These are phyloP conservation scores for Mizuhopecten yessoensis DNA, from an alignment of 1,140 invertebrate species.

Conservation along the genomic window DNA sequence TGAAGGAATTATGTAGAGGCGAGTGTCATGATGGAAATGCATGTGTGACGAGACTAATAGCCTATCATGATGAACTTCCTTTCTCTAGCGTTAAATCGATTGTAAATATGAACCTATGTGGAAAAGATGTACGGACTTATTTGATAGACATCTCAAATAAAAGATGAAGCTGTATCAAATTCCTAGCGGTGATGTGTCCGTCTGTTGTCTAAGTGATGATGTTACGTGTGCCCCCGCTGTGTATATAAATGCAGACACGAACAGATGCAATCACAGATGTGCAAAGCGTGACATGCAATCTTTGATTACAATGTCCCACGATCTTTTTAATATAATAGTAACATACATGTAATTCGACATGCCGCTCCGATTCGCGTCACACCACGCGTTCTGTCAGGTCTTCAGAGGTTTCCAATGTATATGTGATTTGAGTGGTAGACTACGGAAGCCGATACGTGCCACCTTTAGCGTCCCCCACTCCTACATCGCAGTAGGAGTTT, in stretches of 20 bases:
- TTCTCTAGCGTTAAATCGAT: no score
- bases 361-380: neutral
- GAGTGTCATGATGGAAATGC: no score
- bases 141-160: neutral
- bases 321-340: neutral
- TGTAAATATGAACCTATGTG: no score
- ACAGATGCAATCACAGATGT: constrained; percentile 29
- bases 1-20: no score
- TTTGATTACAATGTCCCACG: constrained; percentile 12
- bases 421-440: neutral
- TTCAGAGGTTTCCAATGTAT: neutral
- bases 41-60: no score
- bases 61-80: no score
- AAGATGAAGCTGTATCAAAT: neutral
- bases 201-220: neutral
- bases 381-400: neutral
- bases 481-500: no score
- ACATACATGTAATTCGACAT: neutral
- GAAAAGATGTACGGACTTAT: no score
- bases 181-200: neutral
- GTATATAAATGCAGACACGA: neutral
- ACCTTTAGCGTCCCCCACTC: no score
- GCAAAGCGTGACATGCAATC: neutral
- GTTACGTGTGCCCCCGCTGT: no score
- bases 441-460: neutral